A percentile compares a stretch with the other conserved stretches of the same genome.
phyloP scores from a whole-genome alignment of 2,113 vertebrate genomes.

The Heterotis niloticus region DNA sequence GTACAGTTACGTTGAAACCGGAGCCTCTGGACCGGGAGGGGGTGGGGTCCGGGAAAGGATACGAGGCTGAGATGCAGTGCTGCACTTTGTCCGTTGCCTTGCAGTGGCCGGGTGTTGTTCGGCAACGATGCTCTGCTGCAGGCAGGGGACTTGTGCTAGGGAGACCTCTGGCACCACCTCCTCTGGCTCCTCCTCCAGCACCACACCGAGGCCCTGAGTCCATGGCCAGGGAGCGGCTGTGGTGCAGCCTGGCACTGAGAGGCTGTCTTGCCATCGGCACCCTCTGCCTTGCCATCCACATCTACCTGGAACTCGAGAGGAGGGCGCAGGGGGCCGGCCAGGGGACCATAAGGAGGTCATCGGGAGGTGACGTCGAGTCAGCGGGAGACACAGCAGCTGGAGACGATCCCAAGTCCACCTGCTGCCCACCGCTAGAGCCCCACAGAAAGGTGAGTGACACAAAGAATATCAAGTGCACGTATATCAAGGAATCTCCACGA shows the following conservation, averaged over 20 bases:
- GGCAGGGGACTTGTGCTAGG: slow-evolving; percentile 19
- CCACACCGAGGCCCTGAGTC: not conserved
- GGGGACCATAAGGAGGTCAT: slow-evolving; percentile 32
- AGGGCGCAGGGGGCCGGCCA: slow-evolving; percentile 14
- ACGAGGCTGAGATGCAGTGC: slow-evolving; percentile 42
- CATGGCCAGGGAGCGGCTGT: slow-evolving; percentile 49
- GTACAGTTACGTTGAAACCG: slow-evolving; percentile 20
- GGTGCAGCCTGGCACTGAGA: slow-evolving; percentile 47
- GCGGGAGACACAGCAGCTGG: slow-evolving; percentile 11
- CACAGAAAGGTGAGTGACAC: slow-evolving; percentile 57
- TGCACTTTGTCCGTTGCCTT: slow-evolving; percentile 29
- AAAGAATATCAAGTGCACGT: not conserved
- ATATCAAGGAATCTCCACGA: not conserved
- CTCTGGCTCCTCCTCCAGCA: not conserved
- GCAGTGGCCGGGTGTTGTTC: slow-evolving; percentile 20
- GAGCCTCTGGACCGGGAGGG: not conserved
- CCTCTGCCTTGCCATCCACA: slow-evolving; percentile 50
- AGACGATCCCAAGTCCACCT: slow-evolving; percentile 28
- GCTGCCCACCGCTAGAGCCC: slow-evolving; percentile 34
- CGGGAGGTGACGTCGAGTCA: slow-evolving; percentile 26
- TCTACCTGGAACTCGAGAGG: slow-evolving; percentile 54
- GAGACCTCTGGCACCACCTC: slow-evolving; percentile 1
- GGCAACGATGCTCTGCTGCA: slow-evolving; percentile 7
- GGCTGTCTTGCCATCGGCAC: slow-evolving; percentile 44
- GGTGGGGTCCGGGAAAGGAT: slow-evolving; percentile 10